Evolutionary conservation across 1,140 invertebrate species (phyloP), one percentile per base, ranked within the genome.

Genomic region (Hycleus cichorii): DNA sequence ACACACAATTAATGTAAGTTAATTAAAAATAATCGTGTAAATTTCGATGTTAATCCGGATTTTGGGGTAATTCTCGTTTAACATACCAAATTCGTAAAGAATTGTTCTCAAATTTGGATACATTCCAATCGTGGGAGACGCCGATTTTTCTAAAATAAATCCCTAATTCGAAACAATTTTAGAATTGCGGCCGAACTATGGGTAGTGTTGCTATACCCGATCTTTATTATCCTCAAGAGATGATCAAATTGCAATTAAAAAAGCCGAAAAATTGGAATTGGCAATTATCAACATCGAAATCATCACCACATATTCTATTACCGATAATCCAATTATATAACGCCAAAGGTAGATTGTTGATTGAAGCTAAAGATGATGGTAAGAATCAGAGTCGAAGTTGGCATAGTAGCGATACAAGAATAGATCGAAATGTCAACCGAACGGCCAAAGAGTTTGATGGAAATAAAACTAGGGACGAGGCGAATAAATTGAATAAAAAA

Each of bases 241-340:
- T 70, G 18, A 72, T 80, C 0, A 71, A 72, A 24, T 62, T 80
- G 5, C 69, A 77, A 59, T 60, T 80, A 39, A 72, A 70, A 45
- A 80, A 79, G 55, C 78, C 78, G 0, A 70, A 74, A 52, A 68
- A 69, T 57, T 80, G 78, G 78, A 76, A 77, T 57, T 80, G 77
- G 78, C 75, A 78, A 66, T 57, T 80, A 54, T 75, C 72, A 12
- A 79, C 78, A 3, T 79, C 77, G 4, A 75, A 77, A 49, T 78
- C 77, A 24, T 78, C 77, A 40, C 74, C 75, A 12, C 74, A 78
- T 55, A 77, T 80, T 24, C 64, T 70, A 9, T 62, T 80, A 50
- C 78, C 78, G 1, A 70, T 73, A 0, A 79, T 80, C 7, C 64
- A 78, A 45, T 64, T 80, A 0, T 78, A 73, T 56, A 74, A 79